Conservation (phyloP, 2,888 invertebrate genomes). For the Pristionchus maxplancki region DNA sequence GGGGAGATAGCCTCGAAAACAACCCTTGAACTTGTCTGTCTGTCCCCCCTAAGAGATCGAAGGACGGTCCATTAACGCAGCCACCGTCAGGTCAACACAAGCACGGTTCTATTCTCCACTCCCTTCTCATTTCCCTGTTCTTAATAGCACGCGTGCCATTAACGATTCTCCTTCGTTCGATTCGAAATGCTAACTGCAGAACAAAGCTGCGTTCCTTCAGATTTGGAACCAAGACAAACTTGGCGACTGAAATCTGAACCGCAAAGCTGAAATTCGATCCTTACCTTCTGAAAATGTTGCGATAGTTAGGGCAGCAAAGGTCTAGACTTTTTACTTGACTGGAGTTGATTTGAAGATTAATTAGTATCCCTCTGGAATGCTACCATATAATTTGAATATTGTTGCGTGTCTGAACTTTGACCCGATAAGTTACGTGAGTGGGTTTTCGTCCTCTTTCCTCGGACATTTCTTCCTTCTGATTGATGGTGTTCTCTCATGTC, state of each 20-base stretch:
- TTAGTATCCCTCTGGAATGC: too few relatives aligned
- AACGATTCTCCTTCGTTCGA: too few relatives aligned
- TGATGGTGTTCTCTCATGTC: slow-evolving; percentile 22
- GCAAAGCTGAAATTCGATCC: background rate
- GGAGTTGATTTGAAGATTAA: too few relatives aligned
- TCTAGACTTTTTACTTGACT: background rate
- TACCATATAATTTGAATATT: too few relatives aligned
- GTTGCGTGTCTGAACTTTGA: background rate
- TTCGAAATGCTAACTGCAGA: too few relatives aligned
- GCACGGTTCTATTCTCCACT: background rate
- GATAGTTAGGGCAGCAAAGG: background rate
- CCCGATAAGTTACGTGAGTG: too few relatives aligned
- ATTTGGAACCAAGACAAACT: background rate
- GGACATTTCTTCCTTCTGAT: background rate
- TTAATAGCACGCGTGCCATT: too few relatives aligned
- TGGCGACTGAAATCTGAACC: background rate
- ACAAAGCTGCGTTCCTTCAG: background rate
- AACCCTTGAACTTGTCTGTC: background rate
- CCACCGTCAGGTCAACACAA: background rate
- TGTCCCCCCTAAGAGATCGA: background rate
- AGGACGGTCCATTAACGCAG: background rate
- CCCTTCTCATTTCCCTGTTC: too few relatives aligned
- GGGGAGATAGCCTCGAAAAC: background rate
- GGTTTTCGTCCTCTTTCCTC: background rate
- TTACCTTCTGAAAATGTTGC: background rate